A percentile compares a stretch with the other conserved stretches of the same genome.
These are phyloP conservation scores for Scomber colias DNA, from an alignment of 2,113 vertebrate genomes.

Conservation along the genomic window DNA sequence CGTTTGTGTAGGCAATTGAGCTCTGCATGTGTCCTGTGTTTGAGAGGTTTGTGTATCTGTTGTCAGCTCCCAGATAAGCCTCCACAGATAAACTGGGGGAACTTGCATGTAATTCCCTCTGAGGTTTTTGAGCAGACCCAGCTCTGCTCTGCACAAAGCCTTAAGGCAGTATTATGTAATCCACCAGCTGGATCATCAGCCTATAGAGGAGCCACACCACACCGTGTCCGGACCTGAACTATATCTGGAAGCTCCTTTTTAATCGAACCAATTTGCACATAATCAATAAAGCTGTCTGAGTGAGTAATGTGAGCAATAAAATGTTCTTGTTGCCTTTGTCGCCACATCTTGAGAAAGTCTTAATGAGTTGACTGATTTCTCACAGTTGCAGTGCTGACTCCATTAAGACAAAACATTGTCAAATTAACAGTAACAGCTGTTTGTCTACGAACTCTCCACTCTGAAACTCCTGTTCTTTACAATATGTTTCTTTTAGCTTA, in stretches of 20 bases:
- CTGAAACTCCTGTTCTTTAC: not conserved
- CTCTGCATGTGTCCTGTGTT: conserved; percentile 40
- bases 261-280: conserved; percentile 26
- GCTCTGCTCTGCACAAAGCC: conserved; percentile 55
- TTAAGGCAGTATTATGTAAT: conserved; percentile 72
- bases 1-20: conserved; percentile 26
- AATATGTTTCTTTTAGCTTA: too few species aligned
- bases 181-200: conserved; percentile 67
- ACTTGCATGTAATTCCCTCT: conserved; percentile 50
- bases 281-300: not conserved
- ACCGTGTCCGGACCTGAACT: conserved; percentile 44
- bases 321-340: not conserved
- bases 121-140: conserved; percentile 61
- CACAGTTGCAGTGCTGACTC: not conserved
- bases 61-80: conserved; percentile 59
- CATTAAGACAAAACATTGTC: not conserved
- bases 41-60: conserved; percentile 41
- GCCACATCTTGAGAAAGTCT: not conserved
- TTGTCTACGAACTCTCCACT: not conserved
- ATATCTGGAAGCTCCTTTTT: conserved; percentile 23
- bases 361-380: not conserved
- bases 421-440: not conserved
- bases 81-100: conserved; percentile 51
- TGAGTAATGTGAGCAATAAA: not conserved
- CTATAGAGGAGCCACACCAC: conserved; percentile 46